Evolutionary conservation across 2,888 invertebrate species (phyloP).

Genomic region (Branchipolynoe longqiensis): DNA sequence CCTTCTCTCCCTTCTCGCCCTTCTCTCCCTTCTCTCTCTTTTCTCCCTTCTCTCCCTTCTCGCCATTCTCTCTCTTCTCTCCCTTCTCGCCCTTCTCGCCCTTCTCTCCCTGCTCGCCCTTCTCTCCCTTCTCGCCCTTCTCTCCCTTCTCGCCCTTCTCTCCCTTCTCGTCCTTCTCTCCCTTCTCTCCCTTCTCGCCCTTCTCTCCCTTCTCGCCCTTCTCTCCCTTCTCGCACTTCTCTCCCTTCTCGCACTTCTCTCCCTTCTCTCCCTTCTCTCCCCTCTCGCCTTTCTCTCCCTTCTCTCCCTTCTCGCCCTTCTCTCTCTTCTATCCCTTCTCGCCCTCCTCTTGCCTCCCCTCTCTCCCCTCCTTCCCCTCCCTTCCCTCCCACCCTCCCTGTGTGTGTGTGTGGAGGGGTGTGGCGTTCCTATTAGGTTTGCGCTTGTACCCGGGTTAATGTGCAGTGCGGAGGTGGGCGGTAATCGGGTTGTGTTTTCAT

Average conservation of each 20-base stretch:
- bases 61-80: background rate
- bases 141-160: background rate
- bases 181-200: background rate
- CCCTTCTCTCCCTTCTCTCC: background rate
- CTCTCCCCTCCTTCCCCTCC: background rate
- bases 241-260: background rate
- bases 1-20: background rate
- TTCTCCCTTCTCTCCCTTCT: background rate
- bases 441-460: background rate
- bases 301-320: background rate
- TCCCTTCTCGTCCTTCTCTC: background rate
- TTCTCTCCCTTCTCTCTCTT: background rate
- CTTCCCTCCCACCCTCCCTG: background rate
- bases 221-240: background rate
- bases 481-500: slow-evolving; percentile 28
- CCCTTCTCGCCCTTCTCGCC: background rate
- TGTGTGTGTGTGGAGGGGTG: slow-evolving; percentile 3
- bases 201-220: background rate
- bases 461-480: background rate
- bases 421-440: slow-evolving; percentile 1
- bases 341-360: background rate
- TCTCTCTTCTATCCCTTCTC: background rate
- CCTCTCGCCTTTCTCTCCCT: background rate
- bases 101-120: background rate
- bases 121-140: background rate